Evolutionary conservation across 2,888 invertebrate genomes (phyloP).

Genomic region (Rhagonycha lutea): DNA sequence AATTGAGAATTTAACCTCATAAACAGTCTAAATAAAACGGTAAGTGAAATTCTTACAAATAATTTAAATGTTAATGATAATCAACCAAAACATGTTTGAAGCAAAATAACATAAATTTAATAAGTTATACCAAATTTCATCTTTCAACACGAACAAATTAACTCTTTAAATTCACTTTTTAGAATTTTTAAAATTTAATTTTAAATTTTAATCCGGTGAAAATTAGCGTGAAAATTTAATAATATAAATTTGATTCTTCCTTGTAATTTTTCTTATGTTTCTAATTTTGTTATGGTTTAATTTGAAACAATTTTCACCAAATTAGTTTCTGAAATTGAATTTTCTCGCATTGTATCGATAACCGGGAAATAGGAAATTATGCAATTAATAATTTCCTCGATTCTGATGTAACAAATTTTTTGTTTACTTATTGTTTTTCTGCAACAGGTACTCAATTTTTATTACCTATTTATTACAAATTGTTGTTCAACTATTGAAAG

Average conservation of each 20-base stretch:
- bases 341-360: neutral
- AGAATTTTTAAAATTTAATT: neutral
- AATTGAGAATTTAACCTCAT: neutral
- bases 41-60: neutral
- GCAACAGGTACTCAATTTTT: neutral
- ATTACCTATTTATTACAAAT: too few species aligned
- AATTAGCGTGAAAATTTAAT: neutral
- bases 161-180: neutral
- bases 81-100: neutral
- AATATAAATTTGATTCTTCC: neutral
- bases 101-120: neutral
- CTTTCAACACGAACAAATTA: neutral
- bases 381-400: neutral
- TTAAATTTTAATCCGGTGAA: neutral
- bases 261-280: neutral
- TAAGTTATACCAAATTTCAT: neutral
- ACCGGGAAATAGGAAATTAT: neutral
- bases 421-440: neutral
- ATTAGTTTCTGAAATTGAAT: neutral
- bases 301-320: neutral
- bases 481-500: neutral
- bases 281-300: neutral
- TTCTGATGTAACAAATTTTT: neutral
- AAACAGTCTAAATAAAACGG: slow-evolving; percentile 1
- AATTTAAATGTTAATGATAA: neutral